Evolutionary conservation across 2,888 invertebrate species (phyloP).

Genomic region (Thymelicus acteon): DNA sequence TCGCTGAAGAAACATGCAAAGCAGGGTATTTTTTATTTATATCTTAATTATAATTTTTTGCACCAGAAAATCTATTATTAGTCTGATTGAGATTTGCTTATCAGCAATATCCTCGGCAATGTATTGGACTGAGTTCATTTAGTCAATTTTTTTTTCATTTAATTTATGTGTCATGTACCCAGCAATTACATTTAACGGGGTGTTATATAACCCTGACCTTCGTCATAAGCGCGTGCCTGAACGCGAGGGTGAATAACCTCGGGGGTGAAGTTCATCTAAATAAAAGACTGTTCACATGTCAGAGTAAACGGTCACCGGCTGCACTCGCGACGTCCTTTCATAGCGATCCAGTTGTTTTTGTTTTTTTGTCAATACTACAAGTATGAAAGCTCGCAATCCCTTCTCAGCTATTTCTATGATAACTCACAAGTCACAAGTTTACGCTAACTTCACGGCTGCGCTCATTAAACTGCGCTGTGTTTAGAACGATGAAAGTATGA

Average conservation of each 20-base stretch:
- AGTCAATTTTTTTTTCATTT: not conserved
- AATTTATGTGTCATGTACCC: not conserved
- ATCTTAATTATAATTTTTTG: no score
- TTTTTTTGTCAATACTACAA: conserved; percentile 42
- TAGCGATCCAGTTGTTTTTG: conserved; percentile 55
- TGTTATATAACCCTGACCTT: conserved; percentile 75
- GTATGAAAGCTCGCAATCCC: conserved; percentile 37
- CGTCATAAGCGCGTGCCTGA: conserved; percentile 58
- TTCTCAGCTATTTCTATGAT: conserved; percentile 21
- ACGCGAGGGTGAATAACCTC: conserved; percentile 73
- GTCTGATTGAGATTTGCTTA: no score
- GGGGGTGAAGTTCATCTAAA: conserved; percentile 76
- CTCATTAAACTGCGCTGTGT: conserved; percentile 6
- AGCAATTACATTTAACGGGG: not conserved
- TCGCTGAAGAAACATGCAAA: no score
- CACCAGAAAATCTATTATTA: no score
- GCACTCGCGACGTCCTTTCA: conserved; percentile 55
- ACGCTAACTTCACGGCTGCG: conserved; percentile 8
- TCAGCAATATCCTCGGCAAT: no score
- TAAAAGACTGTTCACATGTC: conserved; percentile 72
- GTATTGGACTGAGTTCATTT: not conserved
- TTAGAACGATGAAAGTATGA: conserved; percentile 25
- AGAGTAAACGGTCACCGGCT: conserved; percentile 59
- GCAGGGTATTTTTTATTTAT: no score
- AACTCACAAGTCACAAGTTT: conserved; percentile 14